Conservation (phyloP, 2,113 vertebrate species). For the Bubalus kerabau region DNA sequence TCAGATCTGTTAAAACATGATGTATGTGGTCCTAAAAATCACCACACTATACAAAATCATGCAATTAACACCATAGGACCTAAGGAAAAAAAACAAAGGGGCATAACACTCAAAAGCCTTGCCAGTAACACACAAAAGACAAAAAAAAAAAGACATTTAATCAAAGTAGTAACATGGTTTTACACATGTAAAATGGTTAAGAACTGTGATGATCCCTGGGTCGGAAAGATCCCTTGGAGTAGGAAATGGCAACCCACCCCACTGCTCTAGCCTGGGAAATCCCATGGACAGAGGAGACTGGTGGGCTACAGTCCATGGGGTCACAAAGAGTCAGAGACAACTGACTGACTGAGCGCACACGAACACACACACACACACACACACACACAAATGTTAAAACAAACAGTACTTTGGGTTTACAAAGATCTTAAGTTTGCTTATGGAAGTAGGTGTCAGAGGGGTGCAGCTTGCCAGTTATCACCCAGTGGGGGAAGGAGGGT, state of each 20-base stretch:
- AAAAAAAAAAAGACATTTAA: background rate
- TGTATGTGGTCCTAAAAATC: background rate
- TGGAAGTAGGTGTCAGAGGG: no score
- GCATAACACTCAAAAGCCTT: background rate
- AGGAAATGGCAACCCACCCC: background rate
- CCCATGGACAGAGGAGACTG: background rate
- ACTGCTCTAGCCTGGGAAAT: background rate
- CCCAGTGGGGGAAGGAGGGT: background rate
- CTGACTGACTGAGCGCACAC: background rate
- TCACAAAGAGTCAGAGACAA: background rate
- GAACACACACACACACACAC: accelerated
- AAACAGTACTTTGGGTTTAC: background rate
- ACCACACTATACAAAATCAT: background rate
- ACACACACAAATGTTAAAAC: background rate
- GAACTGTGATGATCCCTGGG: background rate
- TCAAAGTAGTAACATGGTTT: background rate
- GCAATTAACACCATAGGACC: background rate
- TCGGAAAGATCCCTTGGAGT: background rate
- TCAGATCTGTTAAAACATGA: background rate
- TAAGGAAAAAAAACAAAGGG: background rate
- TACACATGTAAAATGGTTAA: background rate
- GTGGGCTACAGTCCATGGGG: background rate
- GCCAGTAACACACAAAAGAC: background rate
- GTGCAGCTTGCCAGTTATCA: background rate
- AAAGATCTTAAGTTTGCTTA: background rate